Base-by-base conservation (phyloP, 2,888 invertebrate species). In the Idaea aversata region DNA sequence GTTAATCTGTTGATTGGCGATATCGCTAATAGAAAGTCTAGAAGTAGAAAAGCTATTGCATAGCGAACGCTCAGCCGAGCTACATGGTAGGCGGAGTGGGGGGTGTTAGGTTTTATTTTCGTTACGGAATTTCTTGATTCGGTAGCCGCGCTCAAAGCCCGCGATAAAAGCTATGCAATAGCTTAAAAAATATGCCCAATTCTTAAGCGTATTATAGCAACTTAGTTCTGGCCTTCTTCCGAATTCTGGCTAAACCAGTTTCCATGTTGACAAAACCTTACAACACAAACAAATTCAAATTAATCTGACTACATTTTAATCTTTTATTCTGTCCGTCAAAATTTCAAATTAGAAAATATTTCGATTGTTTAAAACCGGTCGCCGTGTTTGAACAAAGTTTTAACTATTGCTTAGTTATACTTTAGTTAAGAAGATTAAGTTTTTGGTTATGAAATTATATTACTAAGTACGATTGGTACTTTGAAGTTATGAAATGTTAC, bases 241-340 rank as follows among this genome's bases (percentile, higher is more conserved):
- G 36, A 5, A 10, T 5, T 36, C 7, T 47, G 47, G 13, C 47
- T 47, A 47, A 47, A 47, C 47, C 47, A 13, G 47, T 47, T 47
- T 47, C 2, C 65, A 66, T 65, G 68, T 66, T 65, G 66, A 65
- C 63, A 57, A 68, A 65, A 64, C 64, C 66, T 68, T 65, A 65
- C 65, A 5, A 61, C 61, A 63, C 63, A 61, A 63, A 67, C 63
- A 62, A 59, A 64, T 67, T 65, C 70, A 69, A 69, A 47, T 47
- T 47, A 47, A 47, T 47, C 47, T 47, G 47, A 47, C 47, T 47
- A 47, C 47, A 47, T 4, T 47, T 47, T 47, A 47, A 47, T 72
- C 70, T 69, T 69, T 70, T 70, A 67, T 67, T 68, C 69, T 70
- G 71, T 71, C 72, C 65, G 67, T 73, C 73, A 73, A 70, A 66